Evolutionary conservation across 1,140 invertebrate species (phyloP).

Genomic region (Ostrea edulis): DNA sequence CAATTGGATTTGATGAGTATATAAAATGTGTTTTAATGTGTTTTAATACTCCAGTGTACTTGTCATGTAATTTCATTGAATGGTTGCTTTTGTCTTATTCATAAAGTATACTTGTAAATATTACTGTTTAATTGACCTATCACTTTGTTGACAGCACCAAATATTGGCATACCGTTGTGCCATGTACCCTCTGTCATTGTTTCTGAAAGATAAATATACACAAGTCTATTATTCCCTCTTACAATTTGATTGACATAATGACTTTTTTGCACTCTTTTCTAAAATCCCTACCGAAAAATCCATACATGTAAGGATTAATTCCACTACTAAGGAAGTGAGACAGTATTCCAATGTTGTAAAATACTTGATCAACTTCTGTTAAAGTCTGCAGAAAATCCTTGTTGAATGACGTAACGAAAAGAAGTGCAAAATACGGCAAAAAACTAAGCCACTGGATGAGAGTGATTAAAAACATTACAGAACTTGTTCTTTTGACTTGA

Average conservation of each 20-base stretch:
- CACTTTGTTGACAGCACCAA: too few species aligned
- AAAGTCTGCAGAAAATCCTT: conserved; percentile 28
- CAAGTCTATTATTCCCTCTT: too few species aligned
- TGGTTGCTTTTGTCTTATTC: too few species aligned
- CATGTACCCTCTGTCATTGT: too few species aligned
- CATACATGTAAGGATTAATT: conserved; percentile 54
- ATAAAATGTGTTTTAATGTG: too few species aligned
- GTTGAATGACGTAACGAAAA: conserved; percentile 26
- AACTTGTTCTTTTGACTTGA: conserved; percentile 33
- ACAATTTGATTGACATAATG: not conserved
- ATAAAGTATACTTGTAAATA: too few species aligned
- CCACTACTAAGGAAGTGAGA: conserved; percentile 55
- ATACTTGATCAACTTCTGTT: conserved; percentile 2
- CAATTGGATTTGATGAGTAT: too few species aligned
- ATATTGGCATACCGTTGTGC: too few species aligned
- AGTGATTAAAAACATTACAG: conserved; percentile 50
- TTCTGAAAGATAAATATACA: too few species aligned
- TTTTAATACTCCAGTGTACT: too few species aligned
- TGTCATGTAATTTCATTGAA: too few species aligned
- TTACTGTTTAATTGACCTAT: too few species aligned
- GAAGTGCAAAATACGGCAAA: conserved; percentile 48
- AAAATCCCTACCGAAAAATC: conserved; percentile 53
- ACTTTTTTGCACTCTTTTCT: conserved; percentile 39
- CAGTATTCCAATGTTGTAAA: conserved; percentile 54
- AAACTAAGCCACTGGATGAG: conserved; percentile 51